A percentile compares a stretch with the other conserved stretches of the same genome.
These are phyloP conservation scores for Malurus elegans DNA, from an alignment of 2,113 vertebrate genomes.

Conservation along the genomic window DNA sequence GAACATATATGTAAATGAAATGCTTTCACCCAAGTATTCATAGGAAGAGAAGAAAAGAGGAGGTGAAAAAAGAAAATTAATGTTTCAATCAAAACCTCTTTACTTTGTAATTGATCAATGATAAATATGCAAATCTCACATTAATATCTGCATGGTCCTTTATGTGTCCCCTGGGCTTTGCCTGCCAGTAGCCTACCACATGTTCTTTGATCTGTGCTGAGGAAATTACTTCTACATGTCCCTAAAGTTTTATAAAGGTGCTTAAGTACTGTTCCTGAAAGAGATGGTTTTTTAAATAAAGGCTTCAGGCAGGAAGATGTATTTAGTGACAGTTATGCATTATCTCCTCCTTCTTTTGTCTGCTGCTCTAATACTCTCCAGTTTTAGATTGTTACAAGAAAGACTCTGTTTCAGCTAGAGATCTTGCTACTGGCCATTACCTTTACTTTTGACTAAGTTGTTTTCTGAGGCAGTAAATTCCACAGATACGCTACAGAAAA, in stretches of 20 bases:
- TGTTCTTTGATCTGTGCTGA: not conserved
- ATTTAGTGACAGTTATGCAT: not conserved
- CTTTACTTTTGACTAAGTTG: not conserved
- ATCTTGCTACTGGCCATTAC: not conserved
- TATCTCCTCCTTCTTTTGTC: not conserved
- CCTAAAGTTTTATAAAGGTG: not conserved
- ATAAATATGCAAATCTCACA: not conserved
- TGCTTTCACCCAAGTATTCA: not conserved
- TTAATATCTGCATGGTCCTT: not conserved
- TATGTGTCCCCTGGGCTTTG: not conserved
- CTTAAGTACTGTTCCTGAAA: not conserved
- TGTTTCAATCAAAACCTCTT: not conserved
- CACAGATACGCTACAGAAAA: not conserved
- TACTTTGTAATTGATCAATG: not conserved
- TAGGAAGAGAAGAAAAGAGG: not conserved
- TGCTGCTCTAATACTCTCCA: not conserved
- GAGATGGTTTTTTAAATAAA: not conserved
- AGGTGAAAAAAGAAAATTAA: not conserved
- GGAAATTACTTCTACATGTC: not conserved
- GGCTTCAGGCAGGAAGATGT: not conserved
- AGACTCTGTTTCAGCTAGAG: not conserved
- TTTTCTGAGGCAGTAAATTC: not conserved
- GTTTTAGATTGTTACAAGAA: not conserved
- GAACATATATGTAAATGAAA: not conserved
- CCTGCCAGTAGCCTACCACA: not conserved